phyloP scores from a whole-genome alignment of 1,140 invertebrate genomes.

The Bacillus rossius region DNA sequence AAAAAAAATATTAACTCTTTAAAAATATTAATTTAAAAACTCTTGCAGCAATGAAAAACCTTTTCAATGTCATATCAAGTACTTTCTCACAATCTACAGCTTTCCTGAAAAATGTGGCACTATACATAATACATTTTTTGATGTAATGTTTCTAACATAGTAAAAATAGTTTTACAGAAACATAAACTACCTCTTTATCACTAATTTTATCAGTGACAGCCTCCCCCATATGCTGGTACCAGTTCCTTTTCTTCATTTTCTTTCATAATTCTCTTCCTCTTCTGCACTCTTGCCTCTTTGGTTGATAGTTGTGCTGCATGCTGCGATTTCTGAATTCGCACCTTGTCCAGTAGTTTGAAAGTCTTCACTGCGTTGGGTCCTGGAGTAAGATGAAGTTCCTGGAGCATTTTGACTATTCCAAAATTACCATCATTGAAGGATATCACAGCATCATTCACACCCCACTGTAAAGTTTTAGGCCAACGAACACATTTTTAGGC shows the following conservation, averaged over 20 bases:
- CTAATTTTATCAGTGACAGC: background rate
- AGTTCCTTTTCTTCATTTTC: background rate
- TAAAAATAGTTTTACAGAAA: too few relatives aligned
- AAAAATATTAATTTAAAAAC: too few relatives aligned
- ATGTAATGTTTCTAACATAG: too few relatives aligned
- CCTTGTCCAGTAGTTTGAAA: background rate
- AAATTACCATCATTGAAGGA: constrained; percentile 17
- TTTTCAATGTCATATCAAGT: too few relatives aligned
- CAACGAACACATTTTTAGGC: constrained; percentile 21
- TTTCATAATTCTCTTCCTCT: background rate
- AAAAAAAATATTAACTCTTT: too few relatives aligned
- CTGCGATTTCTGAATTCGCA: constrained; percentile 2
- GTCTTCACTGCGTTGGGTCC: constrained; percentile 1
- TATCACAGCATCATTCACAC: constrained; percentile 14
- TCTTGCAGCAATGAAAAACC: too few relatives aligned
- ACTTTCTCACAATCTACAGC: too few relatives aligned
- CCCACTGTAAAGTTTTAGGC: constrained; percentile 12
- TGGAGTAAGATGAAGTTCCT: background rate
- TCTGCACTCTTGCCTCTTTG: background rate
- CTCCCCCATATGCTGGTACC: background rate
- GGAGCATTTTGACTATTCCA: constrained; percentile 9
- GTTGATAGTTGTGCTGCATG: background rate
- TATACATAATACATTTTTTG: too few relatives aligned
- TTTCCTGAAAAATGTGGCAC: too few relatives aligned
- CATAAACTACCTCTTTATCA: too few relatives aligned